Evolutionary conservation across 2,113 vertebrate genomes (phyloP).

Genomic region (Microcebus jonahi): DNA sequence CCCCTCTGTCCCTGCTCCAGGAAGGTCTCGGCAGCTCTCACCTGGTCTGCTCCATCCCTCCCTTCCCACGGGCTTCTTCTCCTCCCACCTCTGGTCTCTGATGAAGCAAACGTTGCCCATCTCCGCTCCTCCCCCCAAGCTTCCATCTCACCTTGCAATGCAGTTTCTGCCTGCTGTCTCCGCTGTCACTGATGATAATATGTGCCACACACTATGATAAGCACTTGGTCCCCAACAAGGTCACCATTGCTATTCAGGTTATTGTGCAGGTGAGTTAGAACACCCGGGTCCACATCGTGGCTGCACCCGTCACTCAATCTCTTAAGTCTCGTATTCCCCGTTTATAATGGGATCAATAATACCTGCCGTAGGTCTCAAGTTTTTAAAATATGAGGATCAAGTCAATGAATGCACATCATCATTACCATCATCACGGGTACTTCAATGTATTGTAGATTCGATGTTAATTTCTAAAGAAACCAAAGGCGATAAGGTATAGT

Average conservation of each 20-base stretch:
- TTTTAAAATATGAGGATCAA: not conserved
- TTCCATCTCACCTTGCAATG: fast-evolving
- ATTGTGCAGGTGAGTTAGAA: not conserved
- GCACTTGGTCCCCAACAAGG: fast-evolving
- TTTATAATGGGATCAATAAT: not conserved
- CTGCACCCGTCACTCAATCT: fast-evolving
- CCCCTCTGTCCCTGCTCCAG: fast-evolving
- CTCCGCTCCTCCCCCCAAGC: not conserved
- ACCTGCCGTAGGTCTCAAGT: not conserved
- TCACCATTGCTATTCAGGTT: fast-evolving
- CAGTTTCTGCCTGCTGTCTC: fast-evolving
- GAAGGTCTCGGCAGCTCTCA: not conserved
- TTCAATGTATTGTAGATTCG: not conserved
- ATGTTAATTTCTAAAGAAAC: not conserved
- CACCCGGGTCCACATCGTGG: fast-evolving
- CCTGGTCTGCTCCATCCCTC: not conserved
- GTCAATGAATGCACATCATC: not conserved
- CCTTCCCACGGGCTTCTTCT: not conserved
- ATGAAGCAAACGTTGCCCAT: fast-evolving
- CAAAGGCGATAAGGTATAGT: not conserved
- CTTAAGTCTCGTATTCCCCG: not conserved
- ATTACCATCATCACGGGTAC: too few relatives aligned
- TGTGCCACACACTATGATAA: fast-evolving
- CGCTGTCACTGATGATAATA: fast-evolving
- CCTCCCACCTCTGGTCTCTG: too few relatives aligned